These are phyloP conservation scores for Dione juno DNA, from an alignment of 2,888 invertebrate species.

Conservation along the genomic window DNA sequence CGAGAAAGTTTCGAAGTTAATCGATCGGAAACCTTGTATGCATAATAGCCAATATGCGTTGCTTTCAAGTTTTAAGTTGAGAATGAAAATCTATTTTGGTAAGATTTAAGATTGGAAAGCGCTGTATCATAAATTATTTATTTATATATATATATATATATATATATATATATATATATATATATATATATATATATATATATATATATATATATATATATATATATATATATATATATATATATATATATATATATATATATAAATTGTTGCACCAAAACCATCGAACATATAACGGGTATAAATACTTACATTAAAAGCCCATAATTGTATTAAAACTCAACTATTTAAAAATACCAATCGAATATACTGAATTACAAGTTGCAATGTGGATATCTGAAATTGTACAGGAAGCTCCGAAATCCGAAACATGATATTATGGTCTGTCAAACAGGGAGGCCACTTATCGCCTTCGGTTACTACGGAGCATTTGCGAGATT, in stretches of 20 bases:
- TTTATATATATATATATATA: too few relatives aligned
- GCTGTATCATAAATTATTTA: too few relatives aligned
- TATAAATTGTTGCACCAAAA: too few relatives aligned
- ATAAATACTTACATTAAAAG: too few relatives aligned
- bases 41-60: conserved; percentile 19
- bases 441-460: conserved; percentile 20
- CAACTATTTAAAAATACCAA: neutral
- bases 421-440: conserved; percentile 26
- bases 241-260: too few relatives aligned
- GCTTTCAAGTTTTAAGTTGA: neutral
- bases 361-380: neutral
- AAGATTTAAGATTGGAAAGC: neutral
- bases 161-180: too few relatives aligned
- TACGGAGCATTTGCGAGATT: conserved; percentile 17
- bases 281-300: too few relatives aligned
- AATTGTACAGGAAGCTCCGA: conserved; percentile 17
- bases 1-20: conserved; percentile 30
- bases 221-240: too few relatives aligned
- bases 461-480: conserved; percentile 29
- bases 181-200: too few relatives aligned
- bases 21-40: conserved; percentile 28
- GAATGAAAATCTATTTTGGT: neutral
- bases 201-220: too few relatives aligned
- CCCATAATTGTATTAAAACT: neutral
- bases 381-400: neutral